phyloP scores from a whole-genome alignment of 1,140 invertebrate species.

The Andrena cerasifolii region DNA sequence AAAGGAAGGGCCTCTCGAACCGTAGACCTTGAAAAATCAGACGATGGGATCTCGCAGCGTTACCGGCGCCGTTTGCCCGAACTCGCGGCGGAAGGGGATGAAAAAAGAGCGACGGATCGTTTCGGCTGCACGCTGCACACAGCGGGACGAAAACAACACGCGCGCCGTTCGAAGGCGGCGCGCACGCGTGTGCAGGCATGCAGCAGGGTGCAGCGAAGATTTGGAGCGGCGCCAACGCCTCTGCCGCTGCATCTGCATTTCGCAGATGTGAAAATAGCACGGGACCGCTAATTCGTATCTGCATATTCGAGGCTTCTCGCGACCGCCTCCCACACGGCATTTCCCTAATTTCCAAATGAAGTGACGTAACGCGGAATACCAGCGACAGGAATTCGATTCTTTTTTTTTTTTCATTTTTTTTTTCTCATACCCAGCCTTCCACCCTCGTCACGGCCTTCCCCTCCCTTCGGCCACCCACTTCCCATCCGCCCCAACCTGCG shows the following conservation, averaged over 20 bases:
- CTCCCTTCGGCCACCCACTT: too few relatives aligned
- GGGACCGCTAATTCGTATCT: constrained; percentile 57
- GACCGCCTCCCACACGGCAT: constrained; percentile 1
- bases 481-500: too few relatives aligned
- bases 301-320: constrained; percentile 45
- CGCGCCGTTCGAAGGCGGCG: constrained; percentile 39
- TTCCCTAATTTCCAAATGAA: constrained; percentile 54
- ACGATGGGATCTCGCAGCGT: constrained; percentile 2
- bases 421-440: too few relatives aligned
- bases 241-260: constrained; percentile 58
- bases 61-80: too few relatives aligned
- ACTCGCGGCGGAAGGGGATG: too few relatives aligned
- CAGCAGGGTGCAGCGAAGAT: constrained; percentile 37
- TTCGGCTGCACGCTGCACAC: too few relatives aligned
- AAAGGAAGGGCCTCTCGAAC: too few relatives aligned
- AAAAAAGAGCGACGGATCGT: not conserved
- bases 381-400: constrained; percentile 24
- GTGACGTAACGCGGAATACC: constrained; percentile 42
- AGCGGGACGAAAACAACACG: constrained; percentile 43
- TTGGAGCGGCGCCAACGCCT: constrained; percentile 56
- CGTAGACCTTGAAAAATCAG: too few relatives aligned
- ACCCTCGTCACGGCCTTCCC: not conserved
- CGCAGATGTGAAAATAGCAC: constrained; percentile 62
- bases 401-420: not conserved
- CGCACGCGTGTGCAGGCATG: constrained; percentile 25